Conservation (phyloP, 2,797 vertebrate species). For the Microcaecilia unicolor region DNA sequence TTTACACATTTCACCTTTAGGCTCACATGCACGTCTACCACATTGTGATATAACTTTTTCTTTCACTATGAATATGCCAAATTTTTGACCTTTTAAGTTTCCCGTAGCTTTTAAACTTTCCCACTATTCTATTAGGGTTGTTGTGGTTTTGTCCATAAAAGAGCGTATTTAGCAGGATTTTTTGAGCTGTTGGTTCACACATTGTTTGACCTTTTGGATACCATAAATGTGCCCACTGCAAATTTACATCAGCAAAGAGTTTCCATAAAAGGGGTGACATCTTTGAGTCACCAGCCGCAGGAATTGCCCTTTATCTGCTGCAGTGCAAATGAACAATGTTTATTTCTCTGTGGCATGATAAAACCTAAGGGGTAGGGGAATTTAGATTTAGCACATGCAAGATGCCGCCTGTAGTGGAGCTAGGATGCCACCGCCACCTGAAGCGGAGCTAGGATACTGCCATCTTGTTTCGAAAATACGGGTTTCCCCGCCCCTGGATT, state of each 20-base stretch:
- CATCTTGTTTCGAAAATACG: no score
- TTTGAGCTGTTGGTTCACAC: slow-evolving; percentile 19
- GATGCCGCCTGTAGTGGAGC: no score
- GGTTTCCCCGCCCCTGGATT: no score
- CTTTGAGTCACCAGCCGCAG: slow-evolving; percentile 17
- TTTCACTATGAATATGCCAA: slow-evolving; percentile 9
- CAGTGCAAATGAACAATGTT: slow-evolving; percentile 19
- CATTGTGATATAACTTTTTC: not conserved
- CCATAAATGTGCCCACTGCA: slow-evolving; percentile 20
- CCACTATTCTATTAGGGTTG: slow-evolving; percentile 24
- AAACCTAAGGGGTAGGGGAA: slow-evolving; percentile 55
- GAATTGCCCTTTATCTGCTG: slow-evolving; percentile 35
- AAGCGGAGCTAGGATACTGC: no score
- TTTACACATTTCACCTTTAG: slow-evolving; percentile 17
- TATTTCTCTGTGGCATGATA: slow-evolving; percentile 45
- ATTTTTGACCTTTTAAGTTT: slow-evolving; percentile 32
- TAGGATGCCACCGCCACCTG: no score
- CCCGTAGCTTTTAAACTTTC: slow-evolving; percentile 30
- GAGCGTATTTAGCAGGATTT: slow-evolving; percentile 18
- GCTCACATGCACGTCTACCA: slow-evolving; percentile 11
- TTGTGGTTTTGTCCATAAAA: slow-evolving; percentile 15
- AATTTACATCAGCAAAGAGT: slow-evolving; percentile 5
- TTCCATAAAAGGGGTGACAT: not conserved
- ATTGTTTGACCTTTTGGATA: slow-evolving; percentile 29
- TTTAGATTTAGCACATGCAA: no score